Percentiles rank a stretch among this genome's conserved stretches.
These are phyloP conservation scores for Babyrousa celebensis DNA, from an alignment of 2,797 vertebrate genomes.

Conservation along the genomic window DNA sequence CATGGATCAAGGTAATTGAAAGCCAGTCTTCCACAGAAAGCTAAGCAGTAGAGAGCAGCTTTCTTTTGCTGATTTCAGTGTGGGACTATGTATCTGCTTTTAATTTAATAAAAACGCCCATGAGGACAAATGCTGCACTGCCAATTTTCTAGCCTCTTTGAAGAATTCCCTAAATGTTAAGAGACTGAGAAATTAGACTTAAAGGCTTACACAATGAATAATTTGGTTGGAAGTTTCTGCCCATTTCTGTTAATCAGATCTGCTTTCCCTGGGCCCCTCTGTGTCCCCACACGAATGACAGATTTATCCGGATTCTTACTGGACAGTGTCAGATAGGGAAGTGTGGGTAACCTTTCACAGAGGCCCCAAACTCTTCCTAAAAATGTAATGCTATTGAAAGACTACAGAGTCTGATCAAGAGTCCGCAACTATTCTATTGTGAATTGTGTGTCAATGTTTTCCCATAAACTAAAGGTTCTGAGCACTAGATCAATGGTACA, in stretches of 20 bases:
- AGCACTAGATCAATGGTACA: neutral
- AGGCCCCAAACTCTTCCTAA: neutral
- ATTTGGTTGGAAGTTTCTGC: conserved; percentile 23
- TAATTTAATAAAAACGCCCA: conserved; percentile 72
- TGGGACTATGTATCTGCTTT: conserved; percentile 14
- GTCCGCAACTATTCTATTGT: neutral
- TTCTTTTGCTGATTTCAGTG: neutral
- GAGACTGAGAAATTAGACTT: conserved; percentile 46
- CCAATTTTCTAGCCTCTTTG: conserved; percentile 64
- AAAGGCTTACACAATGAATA: conserved; percentile 52
- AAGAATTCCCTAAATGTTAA: conserved; percentile 67
- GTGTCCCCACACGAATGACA: neutral
- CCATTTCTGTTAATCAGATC: neutral
- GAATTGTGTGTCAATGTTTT: neutral
- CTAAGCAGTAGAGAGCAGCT: neutral
- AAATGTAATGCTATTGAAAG: neutral
- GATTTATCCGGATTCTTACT: neutral
- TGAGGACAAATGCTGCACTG: conserved; percentile 6
- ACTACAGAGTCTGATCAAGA: neutral
- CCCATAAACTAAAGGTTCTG: neutral
- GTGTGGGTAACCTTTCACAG: neutral
- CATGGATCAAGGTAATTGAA: neutral
- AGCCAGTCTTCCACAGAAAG: neutral
- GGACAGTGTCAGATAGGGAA: neutral
- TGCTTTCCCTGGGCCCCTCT: neutral